These are phyloP conservation scores for Labeo rohita DNA, from an alignment of 2,113 vertebrate genomes.

Conservation along the genomic window DNA sequence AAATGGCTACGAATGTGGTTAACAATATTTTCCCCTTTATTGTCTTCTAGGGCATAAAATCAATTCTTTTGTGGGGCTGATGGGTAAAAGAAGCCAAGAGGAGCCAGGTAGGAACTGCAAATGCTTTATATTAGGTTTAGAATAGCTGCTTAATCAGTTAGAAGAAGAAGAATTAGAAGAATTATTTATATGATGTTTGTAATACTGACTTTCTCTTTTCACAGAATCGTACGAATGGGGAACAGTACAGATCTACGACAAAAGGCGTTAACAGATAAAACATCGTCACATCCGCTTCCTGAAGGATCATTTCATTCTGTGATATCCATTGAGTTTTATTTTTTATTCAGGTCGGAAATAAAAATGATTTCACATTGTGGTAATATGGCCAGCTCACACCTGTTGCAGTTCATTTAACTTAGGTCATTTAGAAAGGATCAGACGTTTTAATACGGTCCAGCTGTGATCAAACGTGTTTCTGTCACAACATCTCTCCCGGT, in stretches of 20 bases:
- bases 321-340: conserved; percentile 57
- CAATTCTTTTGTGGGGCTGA: conserved; percentile 96
- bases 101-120: conserved; percentile 81
- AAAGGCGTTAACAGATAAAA: conserved; percentile 78
- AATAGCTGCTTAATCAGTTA: not conserved
- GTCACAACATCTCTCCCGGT: conserved; percentile 54
- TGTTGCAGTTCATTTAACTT: conserved; percentile 59
- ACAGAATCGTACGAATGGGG: conserved; percentile 87
- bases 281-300: conserved; percentile 55
- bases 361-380: conserved; percentile 69
- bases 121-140: not conserved
- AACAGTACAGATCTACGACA: conserved; percentile 81
- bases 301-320: conserved; percentile 71
- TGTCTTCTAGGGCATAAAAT: conserved; percentile 90
- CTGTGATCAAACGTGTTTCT: conserved; percentile 53
- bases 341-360: conserved; percentile 74
- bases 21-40: not conserved
- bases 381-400: conserved; percentile 65
- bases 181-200: not conserved
- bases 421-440: conserved; percentile 31
- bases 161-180: not conserved
- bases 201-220: conserved; percentile 33
- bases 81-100: conserved; percentile 95
- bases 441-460: conserved; percentile 16
- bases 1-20: too few species aligned